phyloP scores from a whole-genome alignment of 1,140 invertebrate genomes.

The Lysiphlebus fabarum region DNA sequence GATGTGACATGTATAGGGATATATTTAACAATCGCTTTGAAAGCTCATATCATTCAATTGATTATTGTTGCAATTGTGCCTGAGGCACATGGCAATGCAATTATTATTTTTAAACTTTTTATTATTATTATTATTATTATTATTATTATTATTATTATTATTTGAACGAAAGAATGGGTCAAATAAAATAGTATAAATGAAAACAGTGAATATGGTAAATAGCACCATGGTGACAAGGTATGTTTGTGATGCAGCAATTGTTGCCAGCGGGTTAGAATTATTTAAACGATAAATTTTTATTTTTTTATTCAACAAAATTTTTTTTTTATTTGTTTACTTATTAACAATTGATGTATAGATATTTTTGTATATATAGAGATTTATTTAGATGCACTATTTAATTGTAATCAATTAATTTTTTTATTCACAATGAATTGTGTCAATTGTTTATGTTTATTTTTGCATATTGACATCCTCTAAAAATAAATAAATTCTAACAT shows the following conservation, averaged over 20 bases:
- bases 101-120: conserved; percentile 16
- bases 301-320: background rate
- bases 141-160: too few relatives aligned
- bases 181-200: background rate
- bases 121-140: too few relatives aligned
- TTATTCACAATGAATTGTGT: too few relatives aligned
- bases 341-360: too few relatives aligned
- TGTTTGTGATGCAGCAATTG: conserved; percentile 10
- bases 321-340: conserved; percentile 1
- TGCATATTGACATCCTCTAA: too few relatives aligned
- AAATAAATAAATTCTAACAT: too few relatives aligned
- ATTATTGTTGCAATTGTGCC: conserved; percentile 6
- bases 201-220: conserved; percentile 2
- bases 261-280: conserved; percentile 4
- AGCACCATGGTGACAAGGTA: background rate
- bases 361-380: too few relatives aligned
- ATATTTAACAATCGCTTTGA: background rate
- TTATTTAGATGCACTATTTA: too few relatives aligned
- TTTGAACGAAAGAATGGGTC: background rate
- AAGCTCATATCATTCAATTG: background rate
- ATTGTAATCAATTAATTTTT: too few relatives aligned
- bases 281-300: conserved; percentile 5
- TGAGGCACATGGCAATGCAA: conserved; percentile 8
- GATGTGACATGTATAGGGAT: too few relatives aligned
- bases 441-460: too few relatives aligned